A percentile compares a stretch with the other conserved stretches of the same genome.
Evolutionary conservation across 2,888 invertebrate species (phyloP).

Genomic region (Cheilosia vernalis): DNA sequence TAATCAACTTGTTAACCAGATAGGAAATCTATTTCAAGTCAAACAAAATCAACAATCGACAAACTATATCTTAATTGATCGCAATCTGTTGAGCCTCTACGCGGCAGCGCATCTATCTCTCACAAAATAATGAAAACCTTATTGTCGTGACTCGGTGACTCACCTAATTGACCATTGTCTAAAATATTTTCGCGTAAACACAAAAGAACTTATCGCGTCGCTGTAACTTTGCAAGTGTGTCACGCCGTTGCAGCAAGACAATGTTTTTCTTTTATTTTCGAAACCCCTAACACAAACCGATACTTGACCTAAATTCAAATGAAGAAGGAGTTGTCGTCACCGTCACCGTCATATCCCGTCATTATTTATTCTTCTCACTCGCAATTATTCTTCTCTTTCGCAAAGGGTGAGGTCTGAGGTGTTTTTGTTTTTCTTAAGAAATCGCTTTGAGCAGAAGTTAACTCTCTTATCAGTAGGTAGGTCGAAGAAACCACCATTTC

Average conservation of each 20-base stretch:
- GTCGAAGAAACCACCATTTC: neutral
- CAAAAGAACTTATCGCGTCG: slow-evolving; percentile 12
- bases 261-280: neutral
- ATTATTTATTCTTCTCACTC: neutral
- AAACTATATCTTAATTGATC: no score
- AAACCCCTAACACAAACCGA: slow-evolving; percentile 1
- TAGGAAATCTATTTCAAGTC: no score
- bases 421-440: neutral
- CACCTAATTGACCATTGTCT: neutral
- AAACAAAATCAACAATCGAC: no score
- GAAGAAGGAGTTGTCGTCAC: slow-evolving; percentile 3
- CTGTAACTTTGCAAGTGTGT: neutral
- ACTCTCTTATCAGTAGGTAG: slow-evolving; percentile 19
- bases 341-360: slow-evolving; percentile 11
- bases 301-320: slow-evolving; percentile 8
- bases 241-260: slow-evolving; percentile 9
- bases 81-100: no score
- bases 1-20: no score
- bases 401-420: neutral
- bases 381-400: neutral
- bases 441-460: neutral
- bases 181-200: neutral
- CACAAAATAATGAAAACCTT: neutral
- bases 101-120: neutral
- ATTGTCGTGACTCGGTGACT: slow-evolving; percentile 34